Evolutionary conservation across 2,113 vertebrate genomes (phyloP).

Genomic region (Malaclemys terrapin): DNA sequence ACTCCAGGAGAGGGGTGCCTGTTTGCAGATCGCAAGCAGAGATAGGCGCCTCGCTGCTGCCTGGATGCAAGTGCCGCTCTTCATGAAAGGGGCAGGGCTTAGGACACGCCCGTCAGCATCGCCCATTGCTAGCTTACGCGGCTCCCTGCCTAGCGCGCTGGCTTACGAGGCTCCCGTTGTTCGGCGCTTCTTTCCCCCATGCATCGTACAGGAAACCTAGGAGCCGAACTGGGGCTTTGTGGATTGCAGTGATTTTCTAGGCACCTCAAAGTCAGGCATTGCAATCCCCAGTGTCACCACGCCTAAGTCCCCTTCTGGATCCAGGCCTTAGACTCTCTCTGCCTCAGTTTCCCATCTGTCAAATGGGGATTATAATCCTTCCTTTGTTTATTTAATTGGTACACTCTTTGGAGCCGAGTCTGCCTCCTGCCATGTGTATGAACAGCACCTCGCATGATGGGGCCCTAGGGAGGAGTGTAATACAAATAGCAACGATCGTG

Average conservation of each 20-base stretch:
- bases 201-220: not conserved
- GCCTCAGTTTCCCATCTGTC: not conserved
- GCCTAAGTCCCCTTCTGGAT: too few relatives aligned
- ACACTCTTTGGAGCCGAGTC: not conserved
- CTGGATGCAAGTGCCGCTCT: too few relatives aligned
- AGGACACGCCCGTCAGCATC: too few relatives aligned
- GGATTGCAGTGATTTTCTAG: not conserved
- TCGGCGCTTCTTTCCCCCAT: too few relatives aligned
- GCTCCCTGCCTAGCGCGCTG: too few relatives aligned
- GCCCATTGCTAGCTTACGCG: too few relatives aligned
- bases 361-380: not conserved
- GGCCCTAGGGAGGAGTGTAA: not conserved
- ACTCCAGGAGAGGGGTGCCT: not conserved
- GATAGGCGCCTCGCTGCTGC: too few relatives aligned
- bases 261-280: not conserved
- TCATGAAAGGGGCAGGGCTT: too few relatives aligned
- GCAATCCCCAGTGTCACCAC: too few relatives aligned
- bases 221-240: not conserved
- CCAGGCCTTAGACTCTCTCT: too few relatives aligned
- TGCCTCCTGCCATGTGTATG: not conserved
- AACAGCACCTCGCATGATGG: accelerated
- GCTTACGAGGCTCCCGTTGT: too few relatives aligned
- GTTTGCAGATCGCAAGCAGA: too few relatives aligned
- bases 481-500: not conserved
- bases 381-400: not conserved